Conservation (phyloP, 2,888 invertebrate genomes). For the Drosophila histrio region DNA sequence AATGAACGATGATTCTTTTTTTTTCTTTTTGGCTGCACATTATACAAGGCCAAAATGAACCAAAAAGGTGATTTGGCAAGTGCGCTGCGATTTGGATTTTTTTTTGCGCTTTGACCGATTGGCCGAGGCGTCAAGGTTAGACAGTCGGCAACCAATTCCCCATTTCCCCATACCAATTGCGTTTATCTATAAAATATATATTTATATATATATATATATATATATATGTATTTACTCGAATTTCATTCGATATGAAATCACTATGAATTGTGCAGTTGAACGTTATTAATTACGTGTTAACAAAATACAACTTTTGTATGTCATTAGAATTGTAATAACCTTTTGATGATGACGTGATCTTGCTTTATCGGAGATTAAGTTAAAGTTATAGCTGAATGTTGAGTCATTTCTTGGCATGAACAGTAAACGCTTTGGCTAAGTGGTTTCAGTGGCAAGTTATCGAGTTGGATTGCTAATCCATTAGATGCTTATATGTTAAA, state of each 20-base stretch:
- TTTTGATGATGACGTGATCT: conserved; percentile 62
- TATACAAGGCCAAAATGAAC: conserved; percentile 21
- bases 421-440: conserved; percentile 38
- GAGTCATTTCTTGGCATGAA: conserved; percentile 35
- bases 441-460: conserved; percentile 64
- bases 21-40: conserved; percentile 35
- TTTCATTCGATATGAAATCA: not conserved
- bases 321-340: not conserved
- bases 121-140: conserved; percentile 66
- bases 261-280: not conserved
- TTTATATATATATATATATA: no score
- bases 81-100: conserved; percentile 19
- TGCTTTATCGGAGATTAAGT: conserved; percentile 15
- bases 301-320: not conserved
- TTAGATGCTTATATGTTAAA: conserved; percentile 56
- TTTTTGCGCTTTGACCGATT: conserved; percentile 66
- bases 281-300: conserved; percentile 10
- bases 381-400: conserved; percentile 9
- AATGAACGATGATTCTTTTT: conserved; percentile 17
- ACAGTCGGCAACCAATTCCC: conserved; percentile 23
- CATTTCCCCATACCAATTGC: conserved; percentile 21
- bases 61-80: conserved; percentile 22
- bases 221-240: not conserved
- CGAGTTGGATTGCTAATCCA: conserved; percentile 45
- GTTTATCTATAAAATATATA: conserved; percentile 24